Conservation (phyloP, 2,888 invertebrate genomes). For the Torymus tubicola region DNA sequence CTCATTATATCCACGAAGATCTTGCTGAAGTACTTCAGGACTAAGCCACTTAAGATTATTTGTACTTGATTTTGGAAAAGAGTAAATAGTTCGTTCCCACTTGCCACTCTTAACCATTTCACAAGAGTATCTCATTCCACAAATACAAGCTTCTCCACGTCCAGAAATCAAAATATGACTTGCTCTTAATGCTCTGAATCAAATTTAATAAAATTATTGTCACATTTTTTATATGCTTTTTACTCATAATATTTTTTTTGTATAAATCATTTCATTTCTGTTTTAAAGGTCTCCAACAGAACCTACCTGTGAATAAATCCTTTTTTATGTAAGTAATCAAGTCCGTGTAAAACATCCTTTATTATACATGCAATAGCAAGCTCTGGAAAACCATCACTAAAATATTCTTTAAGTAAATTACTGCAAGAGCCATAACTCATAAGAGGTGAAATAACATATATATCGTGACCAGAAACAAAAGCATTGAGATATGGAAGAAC, state of each 20-base stretch:
- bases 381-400: slow-evolving; percentile 88
- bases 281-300: neutral
- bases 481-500: slow-evolving; percentile 86
- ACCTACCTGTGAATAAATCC: slow-evolving; percentile 89
- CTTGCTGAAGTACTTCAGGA: slow-evolving; percentile 94
- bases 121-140: slow-evolving; percentile 89
- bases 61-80: slow-evolving; percentile 84
- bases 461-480: slow-evolving; percentile 87
- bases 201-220: neutral
- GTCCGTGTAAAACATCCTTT: slow-evolving; percentile 86
- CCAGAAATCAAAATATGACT: slow-evolving; percentile 89
- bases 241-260: neutral
- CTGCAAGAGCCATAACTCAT: slow-evolving; percentile 91
- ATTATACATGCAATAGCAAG: slow-evolving; percentile 87
- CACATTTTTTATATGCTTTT: neutral
- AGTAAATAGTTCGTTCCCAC: slow-evolving; percentile 84
- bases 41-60: slow-evolving; percentile 92
- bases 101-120: slow-evolving; percentile 85
- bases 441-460: slow-evolving; percentile 88
- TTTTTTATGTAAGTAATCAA: slow-evolving; percentile 90
- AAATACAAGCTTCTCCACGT: slow-evolving; percentile 84
- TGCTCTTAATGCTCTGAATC: slow-evolving; percentile 86
- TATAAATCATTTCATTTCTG: neutral
- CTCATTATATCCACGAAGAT: slow-evolving; percentile 90
- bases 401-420: slow-evolving; percentile 87